Conservation (phyloP, 1,140 invertebrate genomes). For the Scaptodrosophila lebanonensis region DNA sequence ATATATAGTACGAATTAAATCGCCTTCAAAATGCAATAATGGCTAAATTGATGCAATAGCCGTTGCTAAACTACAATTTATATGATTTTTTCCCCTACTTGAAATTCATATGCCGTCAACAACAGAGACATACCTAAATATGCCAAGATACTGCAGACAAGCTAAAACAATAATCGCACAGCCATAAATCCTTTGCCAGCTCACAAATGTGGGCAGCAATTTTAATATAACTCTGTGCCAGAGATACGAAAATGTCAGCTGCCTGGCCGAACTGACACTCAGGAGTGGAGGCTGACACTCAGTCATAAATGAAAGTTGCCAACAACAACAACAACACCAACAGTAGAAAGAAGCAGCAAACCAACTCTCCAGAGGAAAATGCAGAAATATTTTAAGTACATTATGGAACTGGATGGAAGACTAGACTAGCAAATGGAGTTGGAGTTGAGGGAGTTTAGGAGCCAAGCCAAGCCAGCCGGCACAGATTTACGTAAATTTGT, state of each 20-base stretch:
- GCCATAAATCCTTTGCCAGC: constrained; percentile 51
- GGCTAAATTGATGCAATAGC: no score
- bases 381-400: constrained; percentile 65
- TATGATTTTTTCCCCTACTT: no score
- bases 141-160: constrained; percentile 43
- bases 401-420: constrained; percentile 30
- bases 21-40: constrained; percentile 33
- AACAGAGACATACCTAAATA: constrained; percentile 31
- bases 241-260: constrained; percentile 55
- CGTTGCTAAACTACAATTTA: no score
- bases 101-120: constrained; percentile 52
- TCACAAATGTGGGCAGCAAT: constrained; percentile 41
- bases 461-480: constrained; percentile 25
- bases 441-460: constrained; percentile 40
- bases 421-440: not conserved
- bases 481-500: constrained; percentile 53
- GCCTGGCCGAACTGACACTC: constrained; percentile 47
- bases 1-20: constrained; percentile 35
- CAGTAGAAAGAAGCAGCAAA: no score
- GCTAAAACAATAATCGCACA: constrained; percentile 68
- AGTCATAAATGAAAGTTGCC: constrained; percentile 52
- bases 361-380: no score
- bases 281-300: constrained; percentile 56
- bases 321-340: constrained; percentile 47
- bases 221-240: constrained; percentile 68